Conservation (phyloP, 2,888 invertebrate genomes). For the Stratiomys singularior region DNA sequence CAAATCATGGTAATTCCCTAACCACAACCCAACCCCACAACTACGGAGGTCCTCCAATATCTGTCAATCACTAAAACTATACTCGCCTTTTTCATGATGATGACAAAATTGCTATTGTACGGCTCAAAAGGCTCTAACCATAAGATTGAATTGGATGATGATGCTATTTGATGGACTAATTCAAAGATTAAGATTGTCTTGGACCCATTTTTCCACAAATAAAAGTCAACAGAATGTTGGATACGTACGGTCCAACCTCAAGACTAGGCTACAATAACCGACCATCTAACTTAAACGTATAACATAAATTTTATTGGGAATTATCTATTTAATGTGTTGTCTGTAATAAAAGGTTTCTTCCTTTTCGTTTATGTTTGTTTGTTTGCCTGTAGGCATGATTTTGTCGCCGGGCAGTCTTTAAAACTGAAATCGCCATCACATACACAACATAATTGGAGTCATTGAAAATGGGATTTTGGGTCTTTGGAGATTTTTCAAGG, state of each 20-base stretch:
- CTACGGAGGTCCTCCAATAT: too few relatives aligned
- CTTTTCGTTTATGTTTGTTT: not conserved
- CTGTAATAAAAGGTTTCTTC: constrained; percentile 8
- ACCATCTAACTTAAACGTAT: not conserved
- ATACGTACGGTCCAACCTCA: not conserved
- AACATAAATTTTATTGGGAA: not conserved
- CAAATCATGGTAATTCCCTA: too few relatives aligned
- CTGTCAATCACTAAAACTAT: too few relatives aligned
- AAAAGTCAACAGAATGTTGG: not conserved
- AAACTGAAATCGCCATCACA: not conserved
- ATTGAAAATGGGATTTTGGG: not conserved
- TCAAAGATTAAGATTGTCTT: constrained; percentile 28
- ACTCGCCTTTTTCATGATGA: too few relatives aligned
- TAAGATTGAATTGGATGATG: not conserved
- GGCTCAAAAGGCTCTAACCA: not conserved
- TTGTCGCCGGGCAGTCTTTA: not conserved
- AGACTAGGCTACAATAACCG: too few relatives aligned
- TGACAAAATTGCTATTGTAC: not conserved
- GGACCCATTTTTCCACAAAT: constrained; percentile 2
- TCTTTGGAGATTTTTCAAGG: too few relatives aligned
- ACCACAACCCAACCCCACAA: too few relatives aligned
- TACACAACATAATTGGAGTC: constrained; percentile 10
- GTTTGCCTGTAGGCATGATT: not conserved
- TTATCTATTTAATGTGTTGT: constrained; percentile 16
- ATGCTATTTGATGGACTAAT: constrained; percentile 22